A percentile compares a stretch with the other conserved stretches of the same genome.
These are phyloP conservation scores for Mystacornis crossleyi DNA, from an alignment of 2,113 vertebrate genomes.

Conservation along the genomic window DNA sequence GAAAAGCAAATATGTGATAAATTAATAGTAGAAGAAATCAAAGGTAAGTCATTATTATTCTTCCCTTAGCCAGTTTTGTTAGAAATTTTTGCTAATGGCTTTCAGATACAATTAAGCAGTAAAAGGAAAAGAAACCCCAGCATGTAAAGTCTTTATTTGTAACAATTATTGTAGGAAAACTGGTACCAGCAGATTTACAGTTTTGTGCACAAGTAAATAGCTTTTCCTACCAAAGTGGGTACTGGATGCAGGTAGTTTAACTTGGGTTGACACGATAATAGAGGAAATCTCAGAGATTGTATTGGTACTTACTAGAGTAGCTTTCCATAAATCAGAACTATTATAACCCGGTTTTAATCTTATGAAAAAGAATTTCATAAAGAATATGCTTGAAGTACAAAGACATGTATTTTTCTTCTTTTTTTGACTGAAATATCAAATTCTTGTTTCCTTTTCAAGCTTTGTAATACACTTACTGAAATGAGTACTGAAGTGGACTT, in stretches of 20 bases:
- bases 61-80: neutral
- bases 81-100: neutral
- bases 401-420: neutral
- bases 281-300: rapidly evolving
- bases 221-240: neutral
- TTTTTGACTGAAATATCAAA: neutral
- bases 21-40: slow-evolving; percentile 80
- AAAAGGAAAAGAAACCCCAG: neutral
- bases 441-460: neutral
- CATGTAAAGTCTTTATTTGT: neutral
- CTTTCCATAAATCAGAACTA: neutral
- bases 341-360: neutral
- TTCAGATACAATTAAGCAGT: neutral
- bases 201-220: neutral
- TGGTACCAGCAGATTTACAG: neutral
- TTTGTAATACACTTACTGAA: neutral
- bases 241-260: neutral
- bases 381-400: neutral
- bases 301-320: neutral
- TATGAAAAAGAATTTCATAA: neutral
- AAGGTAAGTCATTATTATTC: slow-evolving; percentile 62
- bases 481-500: neutral
- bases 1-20: slow-evolving; percentile 83
- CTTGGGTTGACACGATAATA: neutral
- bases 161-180: neutral